Percentiles rank a stretch among this genome's conserved stretches.
These are phyloP conservation scores for Pelosia muscerda DNA, from an alignment of 2,888 invertebrate species.

Conservation along the genomic window DNA sequence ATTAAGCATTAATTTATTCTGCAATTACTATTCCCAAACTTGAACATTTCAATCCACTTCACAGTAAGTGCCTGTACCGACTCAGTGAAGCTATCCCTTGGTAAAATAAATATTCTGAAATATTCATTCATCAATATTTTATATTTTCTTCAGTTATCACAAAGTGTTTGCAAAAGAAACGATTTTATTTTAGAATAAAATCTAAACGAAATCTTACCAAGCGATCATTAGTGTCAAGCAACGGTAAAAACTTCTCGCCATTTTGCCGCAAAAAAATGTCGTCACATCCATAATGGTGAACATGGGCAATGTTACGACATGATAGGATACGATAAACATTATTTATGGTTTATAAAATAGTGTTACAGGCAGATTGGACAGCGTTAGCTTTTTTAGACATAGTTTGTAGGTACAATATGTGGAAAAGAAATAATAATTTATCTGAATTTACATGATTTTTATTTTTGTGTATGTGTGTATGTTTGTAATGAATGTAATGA, in stretches of 20 bases:
- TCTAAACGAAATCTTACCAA: not conserved
- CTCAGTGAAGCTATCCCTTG: too few relatives aligned
- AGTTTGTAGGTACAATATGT: not conserved
- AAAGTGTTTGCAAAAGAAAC: not conserved
- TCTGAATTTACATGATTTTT: too few relatives aligned
- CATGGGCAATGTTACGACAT: slow-evolving; percentile 2
- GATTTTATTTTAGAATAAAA: slow-evolving; percentile 1
- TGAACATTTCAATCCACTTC: too few relatives aligned
- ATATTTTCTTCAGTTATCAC: not conserved
- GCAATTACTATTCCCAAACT: too few relatives aligned
- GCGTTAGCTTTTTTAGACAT: not conserved
- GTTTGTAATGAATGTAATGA: too few relatives aligned
- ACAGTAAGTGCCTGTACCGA: too few relatives aligned
- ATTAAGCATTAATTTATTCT: too few relatives aligned
- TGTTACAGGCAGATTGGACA: not conserved
- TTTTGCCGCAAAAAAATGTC: not conserved
- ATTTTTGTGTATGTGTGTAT: too few relatives aligned
- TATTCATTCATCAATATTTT: not conserved
- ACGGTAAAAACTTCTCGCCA: not conserved
- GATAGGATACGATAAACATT: not conserved
- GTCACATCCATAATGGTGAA: not conserved
- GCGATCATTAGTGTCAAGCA: slow-evolving; percentile 2
- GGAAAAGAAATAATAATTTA: too few relatives aligned
- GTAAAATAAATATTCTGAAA: too few relatives aligned
- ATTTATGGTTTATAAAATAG: not conserved